A percentile compares a stretch with the other conserved stretches of the same genome.
phyloP scores from a whole-genome alignment of 2,888 invertebrate genomes.

The Bhutanitis thaidina region DNA sequence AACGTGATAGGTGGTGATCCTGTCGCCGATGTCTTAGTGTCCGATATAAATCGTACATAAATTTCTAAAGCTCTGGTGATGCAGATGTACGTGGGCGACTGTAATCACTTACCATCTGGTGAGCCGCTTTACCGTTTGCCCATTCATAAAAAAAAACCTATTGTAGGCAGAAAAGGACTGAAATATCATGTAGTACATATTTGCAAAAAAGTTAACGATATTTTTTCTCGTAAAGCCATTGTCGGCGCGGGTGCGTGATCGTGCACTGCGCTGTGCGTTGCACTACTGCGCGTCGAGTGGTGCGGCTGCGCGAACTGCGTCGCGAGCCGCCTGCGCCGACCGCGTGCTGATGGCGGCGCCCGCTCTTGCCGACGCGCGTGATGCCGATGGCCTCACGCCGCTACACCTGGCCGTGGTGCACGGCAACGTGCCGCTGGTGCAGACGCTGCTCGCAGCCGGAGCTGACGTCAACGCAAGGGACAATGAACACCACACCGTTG shows the following conservation, averaged over 20 bases:
- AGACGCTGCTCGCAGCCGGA: slow-evolving; percentile 91
- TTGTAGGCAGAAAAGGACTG: too few relatives aligned
- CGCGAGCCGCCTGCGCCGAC: slow-evolving; percentile 92
- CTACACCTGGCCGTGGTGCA: slow-evolving; percentile 97
- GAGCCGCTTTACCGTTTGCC: too few relatives aligned
- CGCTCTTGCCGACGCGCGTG: slow-evolving; percentile 89
- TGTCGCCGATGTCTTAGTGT: too few relatives aligned
- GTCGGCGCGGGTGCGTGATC: slow-evolving; percentile 85
- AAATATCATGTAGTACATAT: too few relatives aligned
- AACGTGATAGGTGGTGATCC: too few relatives aligned
- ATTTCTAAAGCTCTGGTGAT: too few relatives aligned
- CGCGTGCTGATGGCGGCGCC: slow-evolving; percentile 93
- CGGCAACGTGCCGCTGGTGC: slow-evolving; percentile 92
- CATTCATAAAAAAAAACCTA: too few relatives aligned
- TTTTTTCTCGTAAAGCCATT: slow-evolving; percentile 41
- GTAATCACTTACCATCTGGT: too few relatives aligned
- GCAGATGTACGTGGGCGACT: too few relatives aligned
- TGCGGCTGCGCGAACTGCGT: slow-evolving; percentile 83
- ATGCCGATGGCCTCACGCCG: slow-evolving; percentile 97
- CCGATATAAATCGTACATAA: too few relatives aligned
- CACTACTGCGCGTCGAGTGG: slow-evolving; percentile 95
- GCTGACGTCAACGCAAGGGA: slow-evolving; percentile 95
- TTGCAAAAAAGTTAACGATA: too few relatives aligned
- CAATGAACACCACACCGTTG: slow-evolving; percentile 95
- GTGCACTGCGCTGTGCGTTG: slow-evolving; percentile 91